Conservation (phyloP, 2,113 vertebrate species). For the Sceloporus tristichus region DNA sequence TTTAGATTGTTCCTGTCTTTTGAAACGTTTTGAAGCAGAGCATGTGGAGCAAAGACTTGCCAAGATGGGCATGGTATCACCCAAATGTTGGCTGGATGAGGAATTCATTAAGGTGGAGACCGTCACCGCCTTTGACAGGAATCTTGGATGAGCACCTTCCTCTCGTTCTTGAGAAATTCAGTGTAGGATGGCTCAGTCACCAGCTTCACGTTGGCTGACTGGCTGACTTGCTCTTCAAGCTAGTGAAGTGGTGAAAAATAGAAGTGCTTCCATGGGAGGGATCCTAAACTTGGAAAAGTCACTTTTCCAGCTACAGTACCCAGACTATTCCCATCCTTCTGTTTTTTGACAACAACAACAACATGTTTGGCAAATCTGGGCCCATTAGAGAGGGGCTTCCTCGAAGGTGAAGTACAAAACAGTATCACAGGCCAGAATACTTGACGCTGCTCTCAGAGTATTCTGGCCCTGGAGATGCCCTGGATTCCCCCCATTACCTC, state of each 20-base stretch:
- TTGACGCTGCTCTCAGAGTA: too few species aligned
- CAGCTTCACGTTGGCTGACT: constrained; percentile 4
- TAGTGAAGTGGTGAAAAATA: background rate
- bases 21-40: background rate
- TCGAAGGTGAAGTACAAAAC: too few species aligned
- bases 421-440: too few species aligned
- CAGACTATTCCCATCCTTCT: too few species aligned
- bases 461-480: too few species aligned
- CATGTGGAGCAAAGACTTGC: constrained; percentile 24
- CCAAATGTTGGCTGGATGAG: constrained; percentile 67
- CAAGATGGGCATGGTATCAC: constrained; percentile 67
- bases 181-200: constrained; percentile 67
- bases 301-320: too few species aligned
- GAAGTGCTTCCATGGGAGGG: background rate
- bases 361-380: too few species aligned
- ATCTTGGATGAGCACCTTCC: constrained; percentile 57
- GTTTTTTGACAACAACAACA: too few species aligned
- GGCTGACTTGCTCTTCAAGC: background rate
- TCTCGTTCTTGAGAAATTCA: constrained; percentile 59
- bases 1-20: background rate
- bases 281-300: background rate
- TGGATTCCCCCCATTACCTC: too few species aligned
- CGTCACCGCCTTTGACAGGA: constrained; percentile 72
- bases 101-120: constrained; percentile 75
- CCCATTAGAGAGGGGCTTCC: too few species aligned